Base-by-base conservation (phyloP, 2,888 invertebrate species). In the Noctua janthe region DNA sequence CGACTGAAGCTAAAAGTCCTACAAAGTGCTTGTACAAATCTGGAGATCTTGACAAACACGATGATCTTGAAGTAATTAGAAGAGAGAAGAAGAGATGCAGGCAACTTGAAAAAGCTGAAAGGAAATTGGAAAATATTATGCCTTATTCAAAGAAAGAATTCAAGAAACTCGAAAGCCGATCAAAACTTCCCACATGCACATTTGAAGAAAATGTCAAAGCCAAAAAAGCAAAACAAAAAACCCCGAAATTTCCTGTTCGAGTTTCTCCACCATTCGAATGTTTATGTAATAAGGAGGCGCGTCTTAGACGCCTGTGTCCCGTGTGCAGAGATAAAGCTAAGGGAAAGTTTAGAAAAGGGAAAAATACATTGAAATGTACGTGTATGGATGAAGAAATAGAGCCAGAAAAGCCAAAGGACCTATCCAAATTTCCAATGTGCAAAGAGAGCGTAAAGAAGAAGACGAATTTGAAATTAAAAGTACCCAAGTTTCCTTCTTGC, bases 131-230 rank as follows among this genome's bases (percentile, higher is more conserved):
- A 51, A 87, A 78, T 29, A 70, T 87, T 39, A 86, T 87, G 87
- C 81, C 87, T 43, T 87, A 84, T 49, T 84, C 86, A 67, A 86
- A 84, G 70, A 87, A 71, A 70, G 86, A 80, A 43, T 84, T 78
- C 35, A 80, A 77, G 39, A 76, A 82, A 67, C 39, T 39, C 1
- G 62, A 71, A 11, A 86, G 84, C 64, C 39, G 51, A 66, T 62
- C 79, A 35, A 73, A 64, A 43, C 8, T 87, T 10, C 1, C 2
- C 4, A 17, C 15, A 35, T 5, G 2, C 1, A 20, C 47, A 59
- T 8, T 8, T 64, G 35, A 35, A 64, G 17, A 64, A 64, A 35
- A 64, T 35, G 35, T 10, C 47, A 49, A 49, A 49, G 49, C 4
- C 4, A n/a, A 59, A n/a, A 56, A 23, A 56, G 23, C 23, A 54